Base-by-base conservation (phyloP, 2,888 invertebrate genomes). In the Beris morrisii region DNA sequence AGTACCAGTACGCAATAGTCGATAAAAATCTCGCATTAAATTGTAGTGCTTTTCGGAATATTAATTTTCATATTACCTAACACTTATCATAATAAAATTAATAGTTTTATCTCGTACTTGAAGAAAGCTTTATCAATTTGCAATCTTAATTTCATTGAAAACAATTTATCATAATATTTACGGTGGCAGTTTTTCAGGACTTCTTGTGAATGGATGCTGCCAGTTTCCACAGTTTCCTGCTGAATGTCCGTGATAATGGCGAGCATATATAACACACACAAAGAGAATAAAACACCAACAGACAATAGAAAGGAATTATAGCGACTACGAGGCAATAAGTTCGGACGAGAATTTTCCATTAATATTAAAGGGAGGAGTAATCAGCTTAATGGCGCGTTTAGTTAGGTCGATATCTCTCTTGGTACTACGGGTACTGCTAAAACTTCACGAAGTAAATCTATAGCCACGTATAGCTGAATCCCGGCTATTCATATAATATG, bases 331-430 rank as follows among this genome's bases (percentile, higher is more conserved):
- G 45, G 64, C 64, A 64, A 64, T 64, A 54, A 64, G 54, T 56
- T 56, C 9, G 22, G 38, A 55, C 31, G 56, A 55, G 55, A 44
- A 56, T 64, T 54, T 55, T 43, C 64, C 64, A 64, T 64, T 56
- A 64, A 64, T 56, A 64, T 56, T 55, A 55, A 55, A 64, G 55
- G 12, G 44, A 56, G 38, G 48, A 32, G 55, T 64, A 56, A 64
- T 64, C 64, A 64, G 56, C 56, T 64, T 64, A 64, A 64, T 56
- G 56, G 64, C 54, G 56, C 64, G 55, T 66, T 66, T 54, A 54
- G 58, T 44, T 46, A 44, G 43, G 52, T 57, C 65, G 48, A 56
- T 65, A 50, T 65, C 56, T 64, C 64, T 55, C 54, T 55, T 28
- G 15, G 12, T 54, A 15, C 43, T 56, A 38, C 11, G 28, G 22